Evolutionary conservation across 2,797 vertebrate species (phyloP).

Genomic region (Tapera naevia): DNA sequence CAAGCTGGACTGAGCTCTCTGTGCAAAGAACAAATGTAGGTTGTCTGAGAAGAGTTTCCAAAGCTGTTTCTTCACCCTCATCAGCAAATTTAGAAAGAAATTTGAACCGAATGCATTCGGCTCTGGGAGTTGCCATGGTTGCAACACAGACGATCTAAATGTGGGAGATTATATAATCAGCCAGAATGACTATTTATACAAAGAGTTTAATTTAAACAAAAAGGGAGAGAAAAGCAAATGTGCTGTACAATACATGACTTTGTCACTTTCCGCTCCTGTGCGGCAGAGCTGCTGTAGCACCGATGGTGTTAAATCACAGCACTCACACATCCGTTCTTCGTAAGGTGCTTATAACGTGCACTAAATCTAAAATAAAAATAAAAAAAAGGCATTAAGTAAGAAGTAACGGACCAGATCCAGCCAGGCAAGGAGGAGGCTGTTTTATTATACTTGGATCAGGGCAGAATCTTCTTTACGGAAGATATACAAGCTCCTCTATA

Average conservation of each 20-base stretch:
- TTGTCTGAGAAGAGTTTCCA: conserved; percentile 61
- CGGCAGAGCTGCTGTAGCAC: neutral
- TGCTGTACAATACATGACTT: conserved; percentile 34
- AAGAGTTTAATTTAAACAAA: conserved; percentile 68
- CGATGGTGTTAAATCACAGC: neutral
- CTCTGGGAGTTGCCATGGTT: conserved; percentile 76
- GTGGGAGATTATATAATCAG: conserved; percentile 78
- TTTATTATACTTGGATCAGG: neutral
- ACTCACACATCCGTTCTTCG: neutral
- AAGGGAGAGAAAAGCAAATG: conserved; percentile 46
- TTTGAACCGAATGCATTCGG: conserved; percentile 64
- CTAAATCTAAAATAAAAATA: neutral
- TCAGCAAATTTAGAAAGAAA: conserved; percentile 79
- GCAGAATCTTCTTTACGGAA: neutral
- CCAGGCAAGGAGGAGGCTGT: neutral
- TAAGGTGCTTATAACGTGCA: neutral
- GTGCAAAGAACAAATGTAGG: conserved; percentile 52
- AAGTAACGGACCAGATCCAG: neutral
- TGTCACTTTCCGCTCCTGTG: neutral
- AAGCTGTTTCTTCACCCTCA: conserved; percentile 72
- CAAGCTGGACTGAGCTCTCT: conserved; percentile 7
- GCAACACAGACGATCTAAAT: conserved; percentile 79
- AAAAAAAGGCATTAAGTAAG: neutral
- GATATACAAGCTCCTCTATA: neutral
- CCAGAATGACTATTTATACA: conserved; percentile 71